Base-by-base conservation (phyloP, 2,888 invertebrate species). In the Netelia inedita region DNA sequence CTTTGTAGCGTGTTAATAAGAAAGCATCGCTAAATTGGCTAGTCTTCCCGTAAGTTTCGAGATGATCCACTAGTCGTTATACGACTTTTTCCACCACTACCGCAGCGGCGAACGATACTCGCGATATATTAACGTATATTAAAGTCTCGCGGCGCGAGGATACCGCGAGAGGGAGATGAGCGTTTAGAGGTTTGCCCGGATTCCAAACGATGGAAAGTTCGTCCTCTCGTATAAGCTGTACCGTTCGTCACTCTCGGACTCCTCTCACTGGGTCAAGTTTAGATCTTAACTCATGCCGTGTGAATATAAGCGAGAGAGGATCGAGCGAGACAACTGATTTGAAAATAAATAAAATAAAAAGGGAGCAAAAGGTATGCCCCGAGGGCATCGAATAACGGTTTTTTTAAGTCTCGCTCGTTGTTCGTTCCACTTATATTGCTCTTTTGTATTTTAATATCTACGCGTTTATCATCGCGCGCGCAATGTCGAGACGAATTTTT, bases 231-330 rank as follows among this genome's bases (percentile, higher is more conserved):
- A 84, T 71, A 21, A 43, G 72, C 80, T 80, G 68, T 80, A 80
- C 76, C 76, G 80, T 83, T 83, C 55, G 50, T 72, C 68, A 80
- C 21, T 63, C 59, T 53, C 35, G 8, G 5, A 28, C 35, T 21
- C 63, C 46, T 19, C 73, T 76, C 43, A 80, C 63, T 84, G 71
- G 72, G 80, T 80, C 84, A 80, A 80, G 80, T 73, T 84, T 80
- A 61, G 23, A 65, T 76, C 80, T 68, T 57, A 46, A 57, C 14
- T 46, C 19, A 28, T 53, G 59, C 53, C 19, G 16, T 63, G 10
- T 46, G 50, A 63, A 16, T 5, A 43, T 5, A 43, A 57, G 57
- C 10, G 9, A 41, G 3, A 28, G 28, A 66, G 10, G 23, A 10
- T 43, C 23, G 43, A 14, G 61, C 21, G 23, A 71, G 28, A 35